These are phyloP conservation scores for Sinocyclocheilus rhinocerous DNA, from an alignment of 2,113 vertebrate genomes.

Conservation along the genomic window DNA sequence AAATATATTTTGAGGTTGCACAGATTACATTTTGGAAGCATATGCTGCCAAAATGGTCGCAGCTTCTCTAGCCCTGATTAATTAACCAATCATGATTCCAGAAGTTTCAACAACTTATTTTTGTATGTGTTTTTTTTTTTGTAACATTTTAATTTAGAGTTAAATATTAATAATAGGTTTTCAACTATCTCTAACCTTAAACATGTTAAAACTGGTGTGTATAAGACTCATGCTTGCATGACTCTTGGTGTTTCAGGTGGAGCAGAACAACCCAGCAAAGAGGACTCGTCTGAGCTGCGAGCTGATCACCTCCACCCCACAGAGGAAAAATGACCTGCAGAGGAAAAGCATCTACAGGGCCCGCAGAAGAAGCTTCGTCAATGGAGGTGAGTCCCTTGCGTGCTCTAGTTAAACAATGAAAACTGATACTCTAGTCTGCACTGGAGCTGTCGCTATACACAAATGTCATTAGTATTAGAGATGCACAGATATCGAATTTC, in stretches of 20 bases:
- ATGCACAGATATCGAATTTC: too few relatives aligned
- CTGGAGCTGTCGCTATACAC: neutral
- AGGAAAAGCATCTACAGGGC: slow-evolving; percentile 82
- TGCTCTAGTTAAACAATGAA: neutral
- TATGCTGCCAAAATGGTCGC: too few relatives aligned
- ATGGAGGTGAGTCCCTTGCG: slow-evolving; percentile 84
- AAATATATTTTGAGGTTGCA: too few relatives aligned
- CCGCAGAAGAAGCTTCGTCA: slow-evolving; percentile 87
- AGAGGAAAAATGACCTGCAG: slow-evolving; percentile 79
- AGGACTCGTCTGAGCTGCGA: slow-evolving; percentile 88
- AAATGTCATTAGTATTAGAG: neutral
- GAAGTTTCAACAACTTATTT: neutral
- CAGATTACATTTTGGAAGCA: too few relatives aligned
- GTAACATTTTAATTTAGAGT: too few relatives aligned
- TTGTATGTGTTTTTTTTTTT: neutral
- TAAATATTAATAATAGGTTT: too few relatives aligned
- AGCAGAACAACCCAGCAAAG: slow-evolving; percentile 90
- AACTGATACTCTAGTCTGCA: neutral
- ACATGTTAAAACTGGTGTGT: too few relatives aligned
- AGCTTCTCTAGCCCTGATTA: too few relatives aligned
- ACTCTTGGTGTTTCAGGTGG: slow-evolving; percentile 69
- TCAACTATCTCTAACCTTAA: too few relatives aligned
- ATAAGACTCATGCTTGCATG: too few relatives aligned
- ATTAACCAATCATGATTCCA: neutral
- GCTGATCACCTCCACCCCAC: slow-evolving; percentile 90